Base-by-base conservation (phyloP, 2,888 invertebrate species). In the Gymnocheta viridis region DNA sequence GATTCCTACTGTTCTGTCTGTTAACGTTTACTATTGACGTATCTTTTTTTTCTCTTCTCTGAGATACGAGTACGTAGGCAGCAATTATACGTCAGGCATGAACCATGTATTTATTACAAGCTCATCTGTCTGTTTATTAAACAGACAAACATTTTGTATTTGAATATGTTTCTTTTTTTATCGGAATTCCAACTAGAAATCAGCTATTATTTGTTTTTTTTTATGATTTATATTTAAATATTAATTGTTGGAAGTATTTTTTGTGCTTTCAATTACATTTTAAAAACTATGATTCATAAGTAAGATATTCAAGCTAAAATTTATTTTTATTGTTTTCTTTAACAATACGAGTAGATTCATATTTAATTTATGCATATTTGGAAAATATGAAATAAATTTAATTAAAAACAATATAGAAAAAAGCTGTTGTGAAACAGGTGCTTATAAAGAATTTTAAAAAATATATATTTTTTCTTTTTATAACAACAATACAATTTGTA, bases 281-380 rank as follows among this genome's bases (percentile, higher is more conserved):
- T 54, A 73, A 35, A 49, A 56, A 44, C 9, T 19, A 24, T 80
- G 80, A 80, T 58, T 80, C 80, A 80, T 80, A 22, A 22, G n/a
- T 2, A 4, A 80, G 56, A 12, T 41, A 80, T 72, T 70, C 32
- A 27, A 72, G 35, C 17, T 66, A 22, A 5, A 67, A 49, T 60
- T 27, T 29, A 32, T 58, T 67, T 27, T 66, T 9, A n/a, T 54
- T 27, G 0, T 5, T 4, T 41, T 38, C 38, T 51, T 49, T 56
- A n/a, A n/a, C 7, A 47, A 35, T 41, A 17, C 49, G n/a, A n/a
- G n/a, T n/a, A n/a, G n/a, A n/a, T n/a, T n/a, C n/a, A n/a, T n/a
- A n/a, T n/a, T 58, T 73, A 73, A 80, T 73, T 73, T 66, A 80
- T 80, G 80, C 72, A 80, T 66, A 73, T 49, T 80, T 80, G 32